Base-by-base conservation (phyloP, 2,797 vertebrate species). In the Mus minutoides region DNA sequence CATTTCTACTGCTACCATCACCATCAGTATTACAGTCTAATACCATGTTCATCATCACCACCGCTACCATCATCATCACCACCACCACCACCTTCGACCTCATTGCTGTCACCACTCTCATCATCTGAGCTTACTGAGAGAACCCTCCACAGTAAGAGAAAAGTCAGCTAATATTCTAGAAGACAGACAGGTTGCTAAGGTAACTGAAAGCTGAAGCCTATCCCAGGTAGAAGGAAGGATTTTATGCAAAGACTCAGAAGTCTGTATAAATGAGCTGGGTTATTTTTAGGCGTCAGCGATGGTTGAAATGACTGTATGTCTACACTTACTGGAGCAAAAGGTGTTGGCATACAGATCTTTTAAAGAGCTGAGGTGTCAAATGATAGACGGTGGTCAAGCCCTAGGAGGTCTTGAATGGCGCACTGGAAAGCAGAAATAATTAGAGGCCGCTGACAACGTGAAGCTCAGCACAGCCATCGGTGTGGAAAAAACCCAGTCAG, bases 1-100 rank as follows among this genome's bases (percentile, higher is more conserved):
- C 6, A 14, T 5, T 5, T 24, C 0, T 10, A 29, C 1, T 13
- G 2, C 4, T 37, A 17, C 0, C 26, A n/a, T 19, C 10, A n/a
- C 1, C 71, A 10, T 1, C 3, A 7, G 6, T 6, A 49, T 12
- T 9, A 3, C 67, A 54, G 8, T 56, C 49, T 40, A 8, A n/a
- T 58, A 34, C 11, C 78, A 46, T 40, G 17, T 43, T 19, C 46
- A 71, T 17, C 8, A 58, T 14, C 90, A 31, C 11, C 21, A 60
- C 19, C 64, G 22, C 4, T 49, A 60, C 7, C 79, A 73, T 1
- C 76, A 40, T n/a, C 26, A 58, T 8, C n/a, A 22, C 2, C n/a
- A 56, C 5, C 13, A 11, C 1, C 54, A 49, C 8, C 54, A 49
- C 8, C 13, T 58, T 24, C 22, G 21, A 0, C 54, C n/a, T 17